Conservation (phyloP, 2,888 invertebrate genomes). For the Drosophila recens region DNA sequence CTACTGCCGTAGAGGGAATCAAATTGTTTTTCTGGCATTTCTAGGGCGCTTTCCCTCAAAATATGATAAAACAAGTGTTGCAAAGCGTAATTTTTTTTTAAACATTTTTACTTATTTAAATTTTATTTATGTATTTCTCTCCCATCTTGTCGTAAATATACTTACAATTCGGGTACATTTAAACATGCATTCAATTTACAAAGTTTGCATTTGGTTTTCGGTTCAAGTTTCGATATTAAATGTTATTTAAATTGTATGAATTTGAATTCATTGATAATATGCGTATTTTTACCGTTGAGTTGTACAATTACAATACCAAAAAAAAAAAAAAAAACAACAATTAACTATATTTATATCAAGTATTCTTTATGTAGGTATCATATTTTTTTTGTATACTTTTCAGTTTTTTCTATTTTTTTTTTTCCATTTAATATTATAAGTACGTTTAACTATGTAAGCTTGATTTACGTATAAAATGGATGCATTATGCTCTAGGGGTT, state of each 20-base stretch:
- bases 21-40: neutral
- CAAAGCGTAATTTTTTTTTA: constrained; percentile 1
- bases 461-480: constrained; percentile 75
- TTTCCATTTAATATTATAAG: constrained; percentile 37
- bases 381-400: constrained; percentile 30
- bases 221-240: constrained; percentile 53
- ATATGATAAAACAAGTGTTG: neutral
- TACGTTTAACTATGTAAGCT: constrained; percentile 64
- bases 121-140: constrained; percentile 64
- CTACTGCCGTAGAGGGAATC: neutral
- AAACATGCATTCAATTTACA: constrained; percentile 70
- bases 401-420: neutral
- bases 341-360: constrained; percentile 51
- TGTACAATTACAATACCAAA: constrained; percentile 64
- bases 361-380: constrained; percentile 45
- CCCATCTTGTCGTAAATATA: constrained; percentile 59
- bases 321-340: constrained; percentile 56
- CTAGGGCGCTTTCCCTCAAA: neutral
- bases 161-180: constrained; percentile 67
- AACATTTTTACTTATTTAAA: constrained; percentile 59
- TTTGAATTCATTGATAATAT: constrained; percentile 75
- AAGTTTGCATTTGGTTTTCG: constrained; percentile 53
- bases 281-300: constrained; percentile 46
- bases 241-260: constrained; percentile 70
- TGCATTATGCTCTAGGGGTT: constrained; percentile 36